Evolutionary conservation across 2,113 vertebrate genomes (phyloP).

Genomic region (Diadophis punctatus): DNA sequence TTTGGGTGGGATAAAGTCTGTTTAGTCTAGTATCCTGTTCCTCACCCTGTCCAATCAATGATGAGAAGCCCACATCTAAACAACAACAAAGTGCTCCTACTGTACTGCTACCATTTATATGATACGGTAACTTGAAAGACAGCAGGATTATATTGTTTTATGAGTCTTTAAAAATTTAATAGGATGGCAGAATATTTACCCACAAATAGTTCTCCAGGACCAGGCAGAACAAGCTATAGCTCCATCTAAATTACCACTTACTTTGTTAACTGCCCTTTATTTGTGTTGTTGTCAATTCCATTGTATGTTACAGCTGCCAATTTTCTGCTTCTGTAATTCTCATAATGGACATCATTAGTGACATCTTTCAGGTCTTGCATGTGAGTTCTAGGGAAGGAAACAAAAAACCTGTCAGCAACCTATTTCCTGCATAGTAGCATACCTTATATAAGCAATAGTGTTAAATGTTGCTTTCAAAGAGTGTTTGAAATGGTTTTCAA

Average conservation of each 20-base stretch:
- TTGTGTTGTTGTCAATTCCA: slow-evolving; percentile 94
- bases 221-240: neutral
- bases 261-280: slow-evolving; percentile 94
- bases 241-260: slow-evolving; percentile 65
- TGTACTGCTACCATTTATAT: neutral
- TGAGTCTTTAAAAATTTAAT: neutral
- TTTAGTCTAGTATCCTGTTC: neutral
- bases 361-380: slow-evolving; percentile 99
- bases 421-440: slow-evolving; percentile 2
- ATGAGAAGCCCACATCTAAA: neutral
- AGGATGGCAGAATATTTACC: neutral
- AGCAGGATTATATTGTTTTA: neutral
- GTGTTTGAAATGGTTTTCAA: neutral
- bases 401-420: slow-evolving; percentile 26
- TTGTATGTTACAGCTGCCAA: slow-evolving; percentile 96
- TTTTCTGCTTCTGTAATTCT: slow-evolving; percentile 98
- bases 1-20: neutral
- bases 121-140: neutral
- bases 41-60: neutral
- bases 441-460: neutral
- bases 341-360: slow-evolving; percentile 97
- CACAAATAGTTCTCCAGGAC: neutral
- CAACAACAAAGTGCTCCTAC: neutral
- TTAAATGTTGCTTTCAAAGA: neutral
- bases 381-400: slow-evolving; percentile 80